These are phyloP conservation scores for Nematopogon swammerdamellus DNA, from an alignment of 2,888 invertebrate species.

Conservation along the genomic window DNA sequence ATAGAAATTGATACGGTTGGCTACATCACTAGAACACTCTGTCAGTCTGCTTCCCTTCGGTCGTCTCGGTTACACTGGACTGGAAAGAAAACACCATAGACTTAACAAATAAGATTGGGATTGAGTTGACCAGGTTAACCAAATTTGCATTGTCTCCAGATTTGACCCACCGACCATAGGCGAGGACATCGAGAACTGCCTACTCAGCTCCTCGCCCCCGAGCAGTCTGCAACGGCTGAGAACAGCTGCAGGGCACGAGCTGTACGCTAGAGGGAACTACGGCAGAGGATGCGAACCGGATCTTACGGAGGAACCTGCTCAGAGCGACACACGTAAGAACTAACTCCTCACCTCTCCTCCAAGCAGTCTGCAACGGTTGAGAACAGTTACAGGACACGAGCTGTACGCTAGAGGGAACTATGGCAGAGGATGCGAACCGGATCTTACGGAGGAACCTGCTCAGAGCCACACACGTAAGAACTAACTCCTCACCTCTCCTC, in stretches of 20 bases:
- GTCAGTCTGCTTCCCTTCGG: too few species aligned
- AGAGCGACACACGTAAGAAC: conserved; percentile 17
- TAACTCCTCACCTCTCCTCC: too few species aligned
- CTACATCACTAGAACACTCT: too few species aligned
- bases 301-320: conserved; percentile 31
- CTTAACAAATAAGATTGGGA: too few species aligned
- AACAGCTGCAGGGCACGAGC: conserved; percentile 64
- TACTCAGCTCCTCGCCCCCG: conserved; percentile 66
- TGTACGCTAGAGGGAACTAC: conserved; percentile 78
- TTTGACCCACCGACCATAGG: conserved; percentile 65
- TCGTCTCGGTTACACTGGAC: too few species aligned
- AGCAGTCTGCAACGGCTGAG: conserved; percentile 60
- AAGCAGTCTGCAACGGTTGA: conserved; percentile 16
- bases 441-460: too few species aligned
- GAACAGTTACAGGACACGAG: conserved; percentile 53
- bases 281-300: conserved; percentile 79
- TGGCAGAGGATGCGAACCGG: conserved; percentile 70
- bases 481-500: too few species aligned
- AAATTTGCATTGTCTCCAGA: too few species aligned
- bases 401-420: conserved; percentile 79
- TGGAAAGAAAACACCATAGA: too few species aligned
- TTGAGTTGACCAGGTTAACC: too few species aligned
- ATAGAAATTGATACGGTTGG: too few species aligned
- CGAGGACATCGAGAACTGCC: conserved; percentile 70
- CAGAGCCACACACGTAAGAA: too few species aligned